These are phyloP conservation scores for Petrolisthes cinctipes DNA, from an alignment of 2,888 invertebrate species.

Conservation along the genomic window DNA sequence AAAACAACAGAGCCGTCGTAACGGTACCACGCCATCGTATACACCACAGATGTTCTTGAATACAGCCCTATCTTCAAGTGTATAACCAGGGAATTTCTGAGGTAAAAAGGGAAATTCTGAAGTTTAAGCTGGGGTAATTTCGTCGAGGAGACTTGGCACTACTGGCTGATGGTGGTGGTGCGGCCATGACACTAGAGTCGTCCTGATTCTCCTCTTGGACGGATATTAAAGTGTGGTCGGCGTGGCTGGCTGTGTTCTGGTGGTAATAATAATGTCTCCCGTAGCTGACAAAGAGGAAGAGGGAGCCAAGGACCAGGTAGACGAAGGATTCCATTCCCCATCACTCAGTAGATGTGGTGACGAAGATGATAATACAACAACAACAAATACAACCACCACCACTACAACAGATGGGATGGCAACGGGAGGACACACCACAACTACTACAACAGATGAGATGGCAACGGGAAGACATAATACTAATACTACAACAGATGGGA, in stretches of 20 bases:
- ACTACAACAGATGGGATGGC: background rate
- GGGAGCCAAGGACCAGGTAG: slow-evolving; percentile 29
- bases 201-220: background rate
- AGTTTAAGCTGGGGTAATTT: too few species aligned
- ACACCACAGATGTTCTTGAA: too few species aligned
- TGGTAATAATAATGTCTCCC: slow-evolving; percentile 33
- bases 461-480: too few species aligned
- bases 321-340: slow-evolving; percentile 49
- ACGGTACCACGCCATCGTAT: too few species aligned
- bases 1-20: too few species aligned
- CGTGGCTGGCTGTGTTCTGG: background rate
- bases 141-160: too few species aligned
- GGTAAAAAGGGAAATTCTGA: too few species aligned
- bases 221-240: background rate
- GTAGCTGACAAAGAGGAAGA: slow-evolving; percentile 20
- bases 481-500: too few species aligned
- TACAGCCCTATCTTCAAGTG: too few species aligned
- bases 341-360: slow-evolving; percentile 24
- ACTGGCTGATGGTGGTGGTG: background rate
- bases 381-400: too few species aligned
- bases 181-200: background rate
- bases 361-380: background rate
- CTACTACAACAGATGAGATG: background rate
- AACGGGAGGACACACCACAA: background rate
- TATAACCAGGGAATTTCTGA: too few species aligned